Evolutionary conservation across 2,888 invertebrate species (phyloP).

Genomic region (Drosophila kambysellisi): DNA sequence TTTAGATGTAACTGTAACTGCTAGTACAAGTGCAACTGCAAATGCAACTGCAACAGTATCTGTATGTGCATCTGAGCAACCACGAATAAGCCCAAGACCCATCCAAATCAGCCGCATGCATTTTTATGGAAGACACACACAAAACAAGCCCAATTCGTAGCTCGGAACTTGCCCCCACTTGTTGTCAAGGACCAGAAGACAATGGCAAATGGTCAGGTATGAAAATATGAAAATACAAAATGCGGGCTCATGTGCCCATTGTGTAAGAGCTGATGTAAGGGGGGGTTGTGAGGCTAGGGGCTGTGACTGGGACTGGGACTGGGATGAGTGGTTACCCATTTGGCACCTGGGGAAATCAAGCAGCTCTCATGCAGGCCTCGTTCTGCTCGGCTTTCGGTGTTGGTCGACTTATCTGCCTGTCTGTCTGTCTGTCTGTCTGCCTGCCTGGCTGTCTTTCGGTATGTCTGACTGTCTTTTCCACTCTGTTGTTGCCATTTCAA

Average conservation of each 20-base stretch:
- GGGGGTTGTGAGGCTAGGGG: background rate
- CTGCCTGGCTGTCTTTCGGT: background rate
- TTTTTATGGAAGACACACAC: constrained; percentile 51
- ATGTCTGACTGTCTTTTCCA: constrained; percentile 2
- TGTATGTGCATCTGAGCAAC: constrained; percentile 37
- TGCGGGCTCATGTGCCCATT: constrained; percentile 52
- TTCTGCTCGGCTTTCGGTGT: constrained; percentile 32
- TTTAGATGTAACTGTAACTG: background rate
- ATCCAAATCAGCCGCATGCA: constrained; percentile 59
- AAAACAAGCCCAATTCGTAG: constrained; percentile 5
- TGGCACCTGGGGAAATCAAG: constrained; percentile 79
- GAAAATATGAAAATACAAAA: constrained; percentile 67
- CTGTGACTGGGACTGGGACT: background rate
- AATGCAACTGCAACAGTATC: constrained; percentile 10
- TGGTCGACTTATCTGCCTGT: constrained; percentile 3
- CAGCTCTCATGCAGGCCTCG: constrained; percentile 61
- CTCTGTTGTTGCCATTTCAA: constrained; percentile 61
- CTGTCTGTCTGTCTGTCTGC: background rate
- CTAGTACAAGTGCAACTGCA: constrained; percentile 6
- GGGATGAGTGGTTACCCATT: constrained; percentile 39
- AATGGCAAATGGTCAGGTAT: constrained; percentile 59
- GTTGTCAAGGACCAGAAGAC: constrained; percentile 55
- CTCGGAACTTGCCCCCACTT: constrained; percentile 9
- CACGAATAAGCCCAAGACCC: constrained; percentile 58
- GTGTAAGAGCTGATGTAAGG: background rate